Percentiles rank a stretch among this genome's conserved stretches.
phyloP scores from a whole-genome alignment of 2,888 invertebrate genomes.

The Agrochola macilenta region DNA sequence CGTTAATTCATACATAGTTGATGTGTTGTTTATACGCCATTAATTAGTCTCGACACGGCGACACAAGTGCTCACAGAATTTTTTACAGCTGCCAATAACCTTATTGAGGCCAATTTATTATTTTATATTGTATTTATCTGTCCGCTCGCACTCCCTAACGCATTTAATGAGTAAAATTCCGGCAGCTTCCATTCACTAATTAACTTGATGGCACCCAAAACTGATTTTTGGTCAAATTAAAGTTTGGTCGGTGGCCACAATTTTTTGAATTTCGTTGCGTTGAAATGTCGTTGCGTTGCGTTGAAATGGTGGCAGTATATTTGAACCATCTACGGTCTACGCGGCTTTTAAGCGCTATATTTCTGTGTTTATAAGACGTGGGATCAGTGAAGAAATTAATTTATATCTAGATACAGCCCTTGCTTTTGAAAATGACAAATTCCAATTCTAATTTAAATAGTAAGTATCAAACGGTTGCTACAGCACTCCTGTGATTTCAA shows the following conservation, averaged over 20 bases:
- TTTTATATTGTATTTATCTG: slow-evolving; percentile 28
- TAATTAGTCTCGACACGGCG: slow-evolving; percentile 16
- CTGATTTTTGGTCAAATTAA: slow-evolving; percentile 20
- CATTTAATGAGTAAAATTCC: slow-evolving; percentile 16
- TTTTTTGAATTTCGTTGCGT: neutral
- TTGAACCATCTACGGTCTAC: neutral
- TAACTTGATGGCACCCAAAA: slow-evolving; percentile 1
- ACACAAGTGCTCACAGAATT: slow-evolving; percentile 1
- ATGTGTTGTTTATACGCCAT: slow-evolving; percentile 2
- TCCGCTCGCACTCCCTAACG: neutral
- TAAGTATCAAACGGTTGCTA: neutral
- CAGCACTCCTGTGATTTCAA: neutral
- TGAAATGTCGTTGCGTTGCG: too few species aligned
- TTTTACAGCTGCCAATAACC: slow-evolving; percentile 8
- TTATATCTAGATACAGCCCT: neutral
- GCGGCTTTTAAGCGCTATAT: neutral
- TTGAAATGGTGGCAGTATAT: neutral
- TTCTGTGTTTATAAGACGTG: slow-evolving; percentile 3
- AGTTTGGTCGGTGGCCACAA: slow-evolving; percentile 5
- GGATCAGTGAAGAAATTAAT: neutral
- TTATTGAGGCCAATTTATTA: neutral
- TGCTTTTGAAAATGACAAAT: neutral
- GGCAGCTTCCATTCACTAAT: slow-evolving; percentile 15
- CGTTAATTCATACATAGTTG: neutral
- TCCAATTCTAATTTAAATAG: neutral